Evolutionary conservation across 2,113 vertebrate genomes (phyloP).

Genomic region (Podiceps cristatus): DNA sequence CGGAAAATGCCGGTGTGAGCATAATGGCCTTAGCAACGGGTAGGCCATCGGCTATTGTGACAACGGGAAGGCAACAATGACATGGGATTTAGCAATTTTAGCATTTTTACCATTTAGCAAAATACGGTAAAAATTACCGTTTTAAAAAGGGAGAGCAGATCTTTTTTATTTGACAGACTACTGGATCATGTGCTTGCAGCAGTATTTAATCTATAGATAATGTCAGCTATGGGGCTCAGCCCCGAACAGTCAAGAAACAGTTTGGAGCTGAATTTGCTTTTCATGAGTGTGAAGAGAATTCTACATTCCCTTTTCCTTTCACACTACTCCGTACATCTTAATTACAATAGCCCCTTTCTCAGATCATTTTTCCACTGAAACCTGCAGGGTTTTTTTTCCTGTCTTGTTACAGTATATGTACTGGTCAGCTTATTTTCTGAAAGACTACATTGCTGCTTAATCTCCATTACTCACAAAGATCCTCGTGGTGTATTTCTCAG

Average conservation of each 20-base stretch:
- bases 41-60: accelerated
- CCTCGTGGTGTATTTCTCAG: not conserved
- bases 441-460: accelerated
- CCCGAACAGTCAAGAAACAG: too few species aligned
- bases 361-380: not conserved
- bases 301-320: not conserved
- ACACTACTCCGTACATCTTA: not conserved
- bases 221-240: too few species aligned
- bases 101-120: too few species aligned
- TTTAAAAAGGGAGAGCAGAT: not conserved
- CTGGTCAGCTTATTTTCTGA: not conserved
- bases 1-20: not conserved
- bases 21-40: not conserved
- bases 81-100: not conserved
- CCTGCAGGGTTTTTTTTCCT: not conserved
- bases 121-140: not conserved
- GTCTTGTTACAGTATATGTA: not conserved
- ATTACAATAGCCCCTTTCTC: not conserved
- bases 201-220: not conserved
- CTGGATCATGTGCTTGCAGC: not conserved
- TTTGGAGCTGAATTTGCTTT: not conserved
- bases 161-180: not conserved
- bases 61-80: not conserved
- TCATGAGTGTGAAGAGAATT: not conserved
- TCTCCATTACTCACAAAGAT: not conserved